Evolutionary conservation across 2,113 vertebrate species (phyloP).

Genomic region (Tamias sibiricus): DNA sequence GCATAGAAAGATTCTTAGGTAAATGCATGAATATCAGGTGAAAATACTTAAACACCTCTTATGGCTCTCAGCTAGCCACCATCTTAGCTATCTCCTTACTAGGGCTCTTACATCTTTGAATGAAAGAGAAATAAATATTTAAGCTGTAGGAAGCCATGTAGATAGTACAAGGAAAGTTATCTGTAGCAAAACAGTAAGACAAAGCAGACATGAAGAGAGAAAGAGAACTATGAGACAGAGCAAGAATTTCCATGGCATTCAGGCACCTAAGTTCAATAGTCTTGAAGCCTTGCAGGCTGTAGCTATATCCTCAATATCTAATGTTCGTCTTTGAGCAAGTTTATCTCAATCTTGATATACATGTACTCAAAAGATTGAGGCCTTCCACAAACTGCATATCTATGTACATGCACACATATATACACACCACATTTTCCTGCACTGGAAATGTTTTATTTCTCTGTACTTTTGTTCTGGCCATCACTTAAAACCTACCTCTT

Average conservation of each 20-base stretch:
- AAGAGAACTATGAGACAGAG: background rate
- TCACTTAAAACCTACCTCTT: background rate
- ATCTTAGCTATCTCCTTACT: too few species aligned
- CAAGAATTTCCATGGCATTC: background rate
- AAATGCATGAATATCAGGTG: too few species aligned
- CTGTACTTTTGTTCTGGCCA: background rate
- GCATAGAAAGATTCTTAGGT: too few species aligned
- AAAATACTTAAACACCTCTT: too few species aligned
- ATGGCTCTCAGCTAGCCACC: too few species aligned
- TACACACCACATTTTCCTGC: background rate
- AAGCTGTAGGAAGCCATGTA: background rate
- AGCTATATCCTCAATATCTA: background rate
- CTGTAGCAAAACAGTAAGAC: background rate
- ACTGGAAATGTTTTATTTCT: background rate
- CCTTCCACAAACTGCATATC: too few species aligned
- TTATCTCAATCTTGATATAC: background rate
- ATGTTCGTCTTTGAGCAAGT: background rate
- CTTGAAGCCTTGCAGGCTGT: background rate
- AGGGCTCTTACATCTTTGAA: too few species aligned
- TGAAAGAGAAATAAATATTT: background rate
- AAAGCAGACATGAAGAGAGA: background rate
- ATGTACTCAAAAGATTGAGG: background rate
- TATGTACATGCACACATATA: rapidly evolving
- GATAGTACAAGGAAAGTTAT: background rate
- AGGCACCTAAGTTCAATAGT: background rate